Conservation (phyloP, 2,113 vertebrate genomes). For the Pampusana beccarii region DNA sequence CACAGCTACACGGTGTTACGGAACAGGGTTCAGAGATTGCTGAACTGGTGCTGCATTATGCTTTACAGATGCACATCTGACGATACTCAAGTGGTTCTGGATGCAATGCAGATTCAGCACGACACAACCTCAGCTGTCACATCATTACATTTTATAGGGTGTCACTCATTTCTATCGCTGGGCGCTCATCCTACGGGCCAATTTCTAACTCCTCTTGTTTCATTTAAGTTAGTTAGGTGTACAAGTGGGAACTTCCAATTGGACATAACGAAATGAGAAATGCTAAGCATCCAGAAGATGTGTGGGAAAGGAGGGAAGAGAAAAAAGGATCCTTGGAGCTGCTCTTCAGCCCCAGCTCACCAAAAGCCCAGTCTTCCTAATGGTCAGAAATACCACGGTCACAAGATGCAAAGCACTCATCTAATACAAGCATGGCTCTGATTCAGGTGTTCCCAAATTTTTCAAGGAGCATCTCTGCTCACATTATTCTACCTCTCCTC, state of each 20-base stretch:
- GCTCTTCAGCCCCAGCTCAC: not conserved
- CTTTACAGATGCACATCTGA: not conserved
- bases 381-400: not conserved
- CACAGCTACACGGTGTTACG: not conserved
- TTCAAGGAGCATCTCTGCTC: not conserved
- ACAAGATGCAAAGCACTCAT: not conserved
- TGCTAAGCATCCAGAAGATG: not conserved
- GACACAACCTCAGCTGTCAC: not conserved
- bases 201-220: not conserved
- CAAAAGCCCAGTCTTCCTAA: not conserved
- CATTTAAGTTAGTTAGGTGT: not conserved
- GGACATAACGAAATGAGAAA: not conserved
- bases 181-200: not conserved
- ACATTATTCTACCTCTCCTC: not conserved
- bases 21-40: not conserved
- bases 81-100: not conserved
- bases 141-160: not conserved
- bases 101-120: not conserved
- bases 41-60: not conserved
- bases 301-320: not conserved
- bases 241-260: not conserved
- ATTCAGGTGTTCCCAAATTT: not conserved
- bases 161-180: not conserved
- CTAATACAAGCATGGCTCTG: not conserved
- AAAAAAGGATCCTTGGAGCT: not conserved